Evolutionary conservation across 2,797 vertebrate species (phyloP).

Genomic region (Crax fasciolata): DNA sequence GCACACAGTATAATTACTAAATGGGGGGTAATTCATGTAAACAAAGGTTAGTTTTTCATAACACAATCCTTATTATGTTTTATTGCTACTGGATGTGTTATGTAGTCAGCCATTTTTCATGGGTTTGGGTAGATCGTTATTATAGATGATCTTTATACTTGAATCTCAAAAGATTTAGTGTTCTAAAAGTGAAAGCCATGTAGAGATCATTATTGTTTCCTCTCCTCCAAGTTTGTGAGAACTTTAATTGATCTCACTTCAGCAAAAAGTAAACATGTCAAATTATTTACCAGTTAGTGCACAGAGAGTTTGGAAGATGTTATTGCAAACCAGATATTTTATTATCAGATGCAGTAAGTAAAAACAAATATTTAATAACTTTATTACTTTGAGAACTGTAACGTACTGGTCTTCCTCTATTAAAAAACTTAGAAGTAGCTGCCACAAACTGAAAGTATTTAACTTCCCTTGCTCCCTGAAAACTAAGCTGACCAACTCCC

Average conservation of each 20-base stretch:
- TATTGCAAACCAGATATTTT: neutral
- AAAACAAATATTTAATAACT: neutral
- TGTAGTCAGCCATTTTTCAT: conserved; percentile 18
- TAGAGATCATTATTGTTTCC: neutral
- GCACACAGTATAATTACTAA: conserved; percentile 73
- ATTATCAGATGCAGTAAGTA: neutral
- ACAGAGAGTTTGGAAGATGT: neutral
- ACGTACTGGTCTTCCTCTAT: neutral
- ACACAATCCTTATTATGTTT: neutral
- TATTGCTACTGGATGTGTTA: conserved; percentile 4
- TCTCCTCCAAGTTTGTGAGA: neutral
- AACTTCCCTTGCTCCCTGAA: neutral
- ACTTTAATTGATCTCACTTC: neutral
- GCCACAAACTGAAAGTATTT: neutral
- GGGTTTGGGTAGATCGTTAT: neutral
- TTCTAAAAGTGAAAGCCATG: neutral
- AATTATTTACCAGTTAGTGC: neutral
- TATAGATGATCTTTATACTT: conserved; percentile 20
- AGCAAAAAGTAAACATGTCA: neutral
- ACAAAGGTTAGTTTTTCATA: conserved; percentile 37
- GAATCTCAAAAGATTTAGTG: neutral
- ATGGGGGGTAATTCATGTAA: conserved; percentile 77
- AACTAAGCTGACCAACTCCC: neutral
- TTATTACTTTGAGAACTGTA: neutral
- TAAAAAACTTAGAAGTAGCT: neutral